These are phyloP conservation scores for Hirtodrosophila duncani DNA, from an alignment of 2,888 invertebrate species.

Conservation along the genomic window DNA sequence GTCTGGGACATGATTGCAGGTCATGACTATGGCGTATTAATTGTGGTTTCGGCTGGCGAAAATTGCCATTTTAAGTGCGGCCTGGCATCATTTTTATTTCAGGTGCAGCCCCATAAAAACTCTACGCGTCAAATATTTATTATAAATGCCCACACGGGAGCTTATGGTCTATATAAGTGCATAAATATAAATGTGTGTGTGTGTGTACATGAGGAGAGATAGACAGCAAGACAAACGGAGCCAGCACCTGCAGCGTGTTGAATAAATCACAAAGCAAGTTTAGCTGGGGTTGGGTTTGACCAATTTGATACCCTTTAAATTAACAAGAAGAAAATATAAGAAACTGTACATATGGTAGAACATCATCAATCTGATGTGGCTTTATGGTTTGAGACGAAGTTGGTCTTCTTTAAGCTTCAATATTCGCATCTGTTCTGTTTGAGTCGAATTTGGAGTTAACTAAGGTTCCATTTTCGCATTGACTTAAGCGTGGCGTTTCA, in stretches of 20 bases:
- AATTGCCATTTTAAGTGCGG: slow-evolving; percentile 72
- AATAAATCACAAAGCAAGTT: slow-evolving; percentile 13
- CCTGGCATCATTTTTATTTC: slow-evolving; percentile 58
- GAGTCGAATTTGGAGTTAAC: too few species aligned
- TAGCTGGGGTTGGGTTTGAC: too few species aligned
- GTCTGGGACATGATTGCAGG: not conserved
- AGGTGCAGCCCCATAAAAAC: slow-evolving; percentile 48
- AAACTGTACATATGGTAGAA: too few species aligned
- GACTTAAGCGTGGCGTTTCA: too few species aligned
- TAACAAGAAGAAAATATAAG: too few species aligned
- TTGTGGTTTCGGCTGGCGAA: slow-evolving; percentile 69
- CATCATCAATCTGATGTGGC: too few species aligned
- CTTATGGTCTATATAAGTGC: too few species aligned
- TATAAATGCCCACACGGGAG: slow-evolving; percentile 35
- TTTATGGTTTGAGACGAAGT: too few species aligned
- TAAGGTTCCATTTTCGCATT: too few species aligned
- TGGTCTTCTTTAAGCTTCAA: too few species aligned
- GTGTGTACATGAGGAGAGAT: not conserved
- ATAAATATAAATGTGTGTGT: not conserved
- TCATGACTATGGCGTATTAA: slow-evolving; percentile 54
- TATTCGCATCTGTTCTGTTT: too few species aligned
- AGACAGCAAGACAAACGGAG: slow-evolving; percentile 7
- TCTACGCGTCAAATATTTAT: slow-evolving; percentile 54
- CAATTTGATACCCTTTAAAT: not conserved
- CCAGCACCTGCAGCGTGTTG: slow-evolving; percentile 29